Evolutionary conservation across 1,140 invertebrate genomes (phyloP).

Genomic region (Apis cerana): DNA sequence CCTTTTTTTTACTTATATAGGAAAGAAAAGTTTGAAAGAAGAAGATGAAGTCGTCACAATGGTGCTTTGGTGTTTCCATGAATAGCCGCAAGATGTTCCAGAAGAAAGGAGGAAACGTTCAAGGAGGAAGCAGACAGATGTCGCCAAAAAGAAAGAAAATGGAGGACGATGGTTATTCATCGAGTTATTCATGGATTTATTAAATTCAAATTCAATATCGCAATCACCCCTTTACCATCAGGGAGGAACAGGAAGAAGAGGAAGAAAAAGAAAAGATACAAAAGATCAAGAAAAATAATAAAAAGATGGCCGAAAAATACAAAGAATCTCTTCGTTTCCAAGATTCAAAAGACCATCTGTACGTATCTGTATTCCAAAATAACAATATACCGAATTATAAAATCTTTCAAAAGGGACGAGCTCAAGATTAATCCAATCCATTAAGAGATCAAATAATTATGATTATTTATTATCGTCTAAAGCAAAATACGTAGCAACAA

Average conservation of each 20-base stretch:
- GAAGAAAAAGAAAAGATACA: background rate
- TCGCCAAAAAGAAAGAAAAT: background rate
- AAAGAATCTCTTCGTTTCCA: background rate
- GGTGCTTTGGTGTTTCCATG: background rate
- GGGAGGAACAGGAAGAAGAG: no score
- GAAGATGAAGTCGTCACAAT: slow-evolving; percentile 7
- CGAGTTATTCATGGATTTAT: background rate
- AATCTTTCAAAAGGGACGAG: no score
- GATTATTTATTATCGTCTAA: no score
- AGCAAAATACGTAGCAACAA: no score
- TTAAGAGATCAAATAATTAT: no score
- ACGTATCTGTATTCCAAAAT: no score
- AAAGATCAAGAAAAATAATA: background rate
- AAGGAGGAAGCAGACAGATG: background rate
- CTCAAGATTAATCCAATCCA: no score
- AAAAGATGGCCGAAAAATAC: background rate
- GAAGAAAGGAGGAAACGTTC: background rate
- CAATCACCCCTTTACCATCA: background rate
- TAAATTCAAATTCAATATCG: background rate
- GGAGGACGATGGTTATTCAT: background rate
- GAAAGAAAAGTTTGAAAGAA: background rate
- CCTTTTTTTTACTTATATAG: background rate
- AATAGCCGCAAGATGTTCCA: slow-evolving; percentile 24
- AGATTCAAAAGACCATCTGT: background rate
- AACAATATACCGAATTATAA: no score